Base-by-base conservation (phyloP, 2,888 invertebrate genomes). In the Drosophila ezoana region DNA sequence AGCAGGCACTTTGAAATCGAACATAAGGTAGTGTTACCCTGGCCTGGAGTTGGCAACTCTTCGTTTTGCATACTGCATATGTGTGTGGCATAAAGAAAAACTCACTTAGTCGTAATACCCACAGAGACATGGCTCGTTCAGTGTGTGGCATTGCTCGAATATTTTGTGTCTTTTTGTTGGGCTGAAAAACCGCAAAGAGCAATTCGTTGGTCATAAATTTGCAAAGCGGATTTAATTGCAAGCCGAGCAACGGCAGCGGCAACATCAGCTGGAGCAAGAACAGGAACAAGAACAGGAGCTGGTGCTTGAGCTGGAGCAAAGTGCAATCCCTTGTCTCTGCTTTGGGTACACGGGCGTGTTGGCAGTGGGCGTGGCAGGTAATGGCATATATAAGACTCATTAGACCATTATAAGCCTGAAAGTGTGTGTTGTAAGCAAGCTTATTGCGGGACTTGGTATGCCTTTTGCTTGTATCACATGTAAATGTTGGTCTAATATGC, bases 221-320 rank as follows among this genome's bases (percentile, higher is more conserved):
- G 76, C 87, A 79, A 83, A 85, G 83, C 82, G 84, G 85, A 89
- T 90, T 90, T 89, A 90, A 90, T 89, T 90, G 87, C 87, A 84
- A 61, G 79, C 76, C 73, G 72, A 81, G 51, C 64, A 57, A 40
- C 23, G 35, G 56, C 23, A 52, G 13, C 28, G 35, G 43, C 48
- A 66, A n/a, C 38, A 41, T 6, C 18, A 61, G 37, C 11, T 4
- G 11, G 35, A 20, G 10, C 73, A 11, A 2, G 8, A 28, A 2
- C 23, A 38, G 41, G 10, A 47, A 2, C 23, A 38, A 33, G 10
- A 47, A 2, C 28, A 40, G n/a, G 8, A 48, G 11, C 16, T 35
- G 52, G 13, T 53, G 6, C 13, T 37, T 37, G 16, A 40, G 45
- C 37, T 20, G 20, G 28, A 53, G 62, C 28, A 79, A 65, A 78